These are phyloP conservation scores for Microcebus ravelobensis DNA, from an alignment of 2,113 vertebrate species.

Conservation along the genomic window DNA sequence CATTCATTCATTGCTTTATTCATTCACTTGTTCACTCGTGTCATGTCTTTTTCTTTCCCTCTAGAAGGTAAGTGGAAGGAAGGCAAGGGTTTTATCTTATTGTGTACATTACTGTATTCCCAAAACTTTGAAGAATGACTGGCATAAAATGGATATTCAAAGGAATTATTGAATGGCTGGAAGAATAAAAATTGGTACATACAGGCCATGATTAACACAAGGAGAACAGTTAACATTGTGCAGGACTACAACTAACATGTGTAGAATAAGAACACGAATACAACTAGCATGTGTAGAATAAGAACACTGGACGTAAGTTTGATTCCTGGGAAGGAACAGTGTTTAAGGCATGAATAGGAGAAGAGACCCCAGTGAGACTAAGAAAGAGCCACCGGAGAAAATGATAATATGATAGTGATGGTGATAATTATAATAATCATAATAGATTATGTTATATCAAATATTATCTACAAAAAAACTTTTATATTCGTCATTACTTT, in stretches of 20 bases:
- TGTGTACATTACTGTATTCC: not conserved
- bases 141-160: not conserved
- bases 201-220: not conserved
- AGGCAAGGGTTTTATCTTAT: not conserved
- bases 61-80: not conserved
- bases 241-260: not conserved
- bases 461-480: not conserved
- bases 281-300: not conserved
- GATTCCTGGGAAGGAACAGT: not conserved
- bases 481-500: not conserved
- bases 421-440: not conserved
- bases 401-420: not conserved
- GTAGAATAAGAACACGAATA: not conserved
- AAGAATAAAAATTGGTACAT: not conserved
- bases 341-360: not conserved
- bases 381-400: not conserved
- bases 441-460: not conserved
- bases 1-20: not conserved
- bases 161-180: not conserved
- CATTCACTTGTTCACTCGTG: not conserved
- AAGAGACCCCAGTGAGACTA: too few species aligned
- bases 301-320: not conserved
- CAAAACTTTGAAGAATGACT: not conserved
- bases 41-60: not conserved
- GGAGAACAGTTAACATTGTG: not conserved